Conservation (phyloP, 2,113 vertebrate species). For the Chloropsis cyanopogon region DNA sequence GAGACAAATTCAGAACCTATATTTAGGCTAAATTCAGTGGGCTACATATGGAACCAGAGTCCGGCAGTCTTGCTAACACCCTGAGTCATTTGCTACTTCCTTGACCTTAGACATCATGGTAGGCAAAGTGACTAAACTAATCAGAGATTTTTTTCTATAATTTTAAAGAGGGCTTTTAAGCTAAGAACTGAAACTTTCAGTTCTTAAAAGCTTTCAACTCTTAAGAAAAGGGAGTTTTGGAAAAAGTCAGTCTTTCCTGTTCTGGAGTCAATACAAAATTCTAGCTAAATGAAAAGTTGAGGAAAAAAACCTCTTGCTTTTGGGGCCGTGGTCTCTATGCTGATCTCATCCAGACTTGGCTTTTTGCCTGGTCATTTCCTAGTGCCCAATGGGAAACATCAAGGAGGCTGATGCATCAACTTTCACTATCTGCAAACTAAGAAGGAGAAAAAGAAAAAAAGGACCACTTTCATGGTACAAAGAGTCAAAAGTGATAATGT, state of each 20-base stretch:
- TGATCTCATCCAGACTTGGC: neutral
- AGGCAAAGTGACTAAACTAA: neutral
- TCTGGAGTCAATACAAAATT: neutral
- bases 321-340: neutral
- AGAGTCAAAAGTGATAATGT: neutral
- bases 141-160: too few species aligned
- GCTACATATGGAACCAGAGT: neutral
- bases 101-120: neutral
- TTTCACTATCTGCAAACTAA: neutral
- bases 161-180: neutral
- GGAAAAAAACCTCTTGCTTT: neutral
- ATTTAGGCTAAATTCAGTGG: neutral
- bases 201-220: neutral
- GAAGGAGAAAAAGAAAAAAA: neutral
- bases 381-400: neutral
- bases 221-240: neutral
- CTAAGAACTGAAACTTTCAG: neutral
- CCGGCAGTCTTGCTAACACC: neutral
- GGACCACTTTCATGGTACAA: neutral
- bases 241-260: neutral
- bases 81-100: neutral
- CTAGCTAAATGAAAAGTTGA: neutral
- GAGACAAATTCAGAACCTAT: neutral
- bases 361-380: neutral
- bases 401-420: neutral